Conservation (phyloP, 2,888 invertebrate genomes). For the Hypomecis atomaria region DNA sequence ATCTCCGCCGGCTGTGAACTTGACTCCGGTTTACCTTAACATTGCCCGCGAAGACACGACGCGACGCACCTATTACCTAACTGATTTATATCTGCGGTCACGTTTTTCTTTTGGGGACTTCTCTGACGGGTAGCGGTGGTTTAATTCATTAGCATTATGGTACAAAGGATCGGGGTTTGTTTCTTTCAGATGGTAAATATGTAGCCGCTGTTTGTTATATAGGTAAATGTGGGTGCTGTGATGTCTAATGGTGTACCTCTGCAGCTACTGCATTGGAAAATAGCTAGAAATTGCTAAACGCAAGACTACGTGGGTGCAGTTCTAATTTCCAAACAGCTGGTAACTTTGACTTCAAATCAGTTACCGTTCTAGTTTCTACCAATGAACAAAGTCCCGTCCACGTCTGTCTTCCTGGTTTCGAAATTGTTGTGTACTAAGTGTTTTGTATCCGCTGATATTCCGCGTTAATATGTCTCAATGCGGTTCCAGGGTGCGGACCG, state of each 20-base stretch:
- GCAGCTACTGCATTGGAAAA: conserved; percentile 21
- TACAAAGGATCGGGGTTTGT: neutral
- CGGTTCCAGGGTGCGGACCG: conserved; percentile 77
- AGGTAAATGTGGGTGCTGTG: neutral
- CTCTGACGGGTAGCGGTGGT: neutral
- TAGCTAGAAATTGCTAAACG: conserved; percentile 31
- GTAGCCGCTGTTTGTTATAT: neutral
- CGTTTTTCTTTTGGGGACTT: conserved; percentile 12
- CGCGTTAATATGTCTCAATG: conserved; percentile 62
- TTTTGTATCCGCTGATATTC: conserved; percentile 60
- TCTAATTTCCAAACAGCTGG: conserved; percentile 35
- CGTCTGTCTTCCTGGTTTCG: conserved; percentile 62
- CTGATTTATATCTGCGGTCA: conserved; percentile 33
- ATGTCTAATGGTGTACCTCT: conserved; percentile 14
- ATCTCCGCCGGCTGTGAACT: conserved; percentile 63
- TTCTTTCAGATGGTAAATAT: neutral
- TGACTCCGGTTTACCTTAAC: conserved; percentile 72
- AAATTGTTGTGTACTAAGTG: conserved; percentile 52
- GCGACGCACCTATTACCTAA: conserved; percentile 45
- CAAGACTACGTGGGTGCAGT: conserved; percentile 41
- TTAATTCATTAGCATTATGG: neutral
- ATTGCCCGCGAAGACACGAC: conserved; percentile 50
- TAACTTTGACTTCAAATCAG: conserved; percentile 47
- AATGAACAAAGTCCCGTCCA: conserved; percentile 50
- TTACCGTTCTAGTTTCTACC: conserved; percentile 46